Conservation (phyloP, 2,888 invertebrate genomes). For the Chouioia cunea region DNA sequence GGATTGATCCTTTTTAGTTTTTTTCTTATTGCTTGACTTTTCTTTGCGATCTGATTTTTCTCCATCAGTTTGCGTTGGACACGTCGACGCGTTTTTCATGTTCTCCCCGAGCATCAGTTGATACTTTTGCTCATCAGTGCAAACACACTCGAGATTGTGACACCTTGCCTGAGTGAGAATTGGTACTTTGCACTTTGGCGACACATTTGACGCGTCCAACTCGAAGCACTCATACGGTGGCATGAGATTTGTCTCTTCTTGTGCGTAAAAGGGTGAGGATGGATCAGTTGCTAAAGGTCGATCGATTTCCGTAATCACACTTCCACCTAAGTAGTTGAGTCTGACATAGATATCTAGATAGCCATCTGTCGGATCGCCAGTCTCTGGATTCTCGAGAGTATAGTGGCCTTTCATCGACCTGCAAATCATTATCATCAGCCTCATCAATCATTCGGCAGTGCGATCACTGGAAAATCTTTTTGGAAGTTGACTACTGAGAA, state of each 20-base stretch:
- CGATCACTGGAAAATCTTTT: slow-evolving; percentile 13
- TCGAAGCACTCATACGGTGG: slow-evolving; percentile 55
- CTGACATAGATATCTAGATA: slow-evolving; percentile 57
- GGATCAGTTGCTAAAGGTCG: slow-evolving; percentile 24
- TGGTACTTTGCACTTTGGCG: too few species aligned
- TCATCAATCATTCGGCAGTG: not conserved
- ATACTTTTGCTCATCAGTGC: slow-evolving; percentile 34
- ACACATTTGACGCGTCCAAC: slow-evolving; percentile 19
- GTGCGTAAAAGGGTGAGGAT: slow-evolving; percentile 52
- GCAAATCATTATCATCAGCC: not conserved
- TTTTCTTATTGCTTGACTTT: slow-evolving; percentile 39
- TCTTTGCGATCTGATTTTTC: not conserved
- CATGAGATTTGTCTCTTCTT: slow-evolving; percentile 55
- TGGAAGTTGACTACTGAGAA: too few species aligned
- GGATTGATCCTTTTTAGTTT: not conserved
- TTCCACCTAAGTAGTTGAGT: slow-evolving; percentile 59
- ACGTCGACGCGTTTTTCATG: not conserved
- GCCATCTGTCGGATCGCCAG: slow-evolving; percentile 36
- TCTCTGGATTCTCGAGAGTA: not conserved
- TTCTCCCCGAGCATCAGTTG: not conserved
- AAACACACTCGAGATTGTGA: slow-evolving; percentile 37
- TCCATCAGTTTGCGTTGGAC: not conserved
- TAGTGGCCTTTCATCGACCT: slow-evolving; percentile 56
- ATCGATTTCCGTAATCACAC: slow-evolving; percentile 59
- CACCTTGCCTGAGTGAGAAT: too few species aligned